Conservation (phyloP, 2,888 invertebrate genomes). For the Cantharis lateralis region DNA sequence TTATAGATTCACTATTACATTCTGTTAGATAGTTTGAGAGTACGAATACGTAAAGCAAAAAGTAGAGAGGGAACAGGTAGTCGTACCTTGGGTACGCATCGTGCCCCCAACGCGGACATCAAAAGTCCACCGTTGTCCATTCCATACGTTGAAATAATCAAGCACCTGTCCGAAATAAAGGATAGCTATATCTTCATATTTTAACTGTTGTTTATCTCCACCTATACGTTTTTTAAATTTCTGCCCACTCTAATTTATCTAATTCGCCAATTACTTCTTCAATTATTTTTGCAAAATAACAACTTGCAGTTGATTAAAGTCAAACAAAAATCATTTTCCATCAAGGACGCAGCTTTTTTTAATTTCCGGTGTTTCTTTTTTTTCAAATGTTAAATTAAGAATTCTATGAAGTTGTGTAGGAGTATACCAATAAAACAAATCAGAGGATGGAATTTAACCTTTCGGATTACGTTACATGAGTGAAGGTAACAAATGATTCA, state of each 20-base stretch:
- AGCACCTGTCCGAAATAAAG: background rate
- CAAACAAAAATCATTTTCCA: background rate
- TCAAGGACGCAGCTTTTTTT: background rate
- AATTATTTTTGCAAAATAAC: background rate
- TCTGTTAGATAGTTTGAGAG: conserved; percentile 20
- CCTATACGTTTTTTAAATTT: background rate
- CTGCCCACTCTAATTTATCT: background rate
- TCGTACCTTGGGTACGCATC: conserved; percentile 42
- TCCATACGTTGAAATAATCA: background rate
- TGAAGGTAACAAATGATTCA: background rate
- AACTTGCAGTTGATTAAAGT: background rate
- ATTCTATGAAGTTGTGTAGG: background rate
- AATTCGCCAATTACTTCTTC: background rate
- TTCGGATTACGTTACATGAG: background rate
- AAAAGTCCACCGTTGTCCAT: background rate
- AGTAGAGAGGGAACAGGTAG: conserved; percentile 52
- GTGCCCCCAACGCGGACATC: conserved; percentile 23
- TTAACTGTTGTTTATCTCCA: background rate
- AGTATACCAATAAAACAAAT: background rate
- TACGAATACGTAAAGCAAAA: conserved; percentile 43
- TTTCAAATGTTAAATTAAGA: background rate
- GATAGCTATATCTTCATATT: background rate
- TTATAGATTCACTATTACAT: conserved; percentile 22
- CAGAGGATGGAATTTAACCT: background rate
- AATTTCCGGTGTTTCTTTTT: background rate